These are phyloP conservation scores for Psittacula derbiana DNA, from an alignment of 2,797 vertebrate species.

Conservation along the genomic window DNA sequence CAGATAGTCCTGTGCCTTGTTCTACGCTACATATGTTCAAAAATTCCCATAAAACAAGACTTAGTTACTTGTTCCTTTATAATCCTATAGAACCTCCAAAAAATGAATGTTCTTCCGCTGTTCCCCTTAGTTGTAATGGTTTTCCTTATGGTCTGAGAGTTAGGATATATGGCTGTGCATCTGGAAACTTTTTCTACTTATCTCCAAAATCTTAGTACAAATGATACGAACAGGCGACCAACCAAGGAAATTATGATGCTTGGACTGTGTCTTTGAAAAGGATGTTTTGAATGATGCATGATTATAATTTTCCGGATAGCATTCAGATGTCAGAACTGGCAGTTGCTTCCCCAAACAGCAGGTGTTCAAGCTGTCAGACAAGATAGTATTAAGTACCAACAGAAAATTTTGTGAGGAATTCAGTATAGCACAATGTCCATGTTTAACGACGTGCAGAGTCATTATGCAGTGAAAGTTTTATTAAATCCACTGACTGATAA, in stretches of 20 bases:
- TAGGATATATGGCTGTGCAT: conserved; percentile 29
- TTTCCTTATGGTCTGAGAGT: background rate
- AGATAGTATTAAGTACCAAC: background rate
- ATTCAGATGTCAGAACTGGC: conserved; percentile 68
- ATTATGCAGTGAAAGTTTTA: conserved; percentile 3
- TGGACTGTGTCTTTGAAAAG: conserved; percentile 56
- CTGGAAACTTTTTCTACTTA: conserved; percentile 52
- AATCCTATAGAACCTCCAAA: background rate
- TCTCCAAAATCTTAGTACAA: conserved; percentile 49
- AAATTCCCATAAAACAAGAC: background rate
- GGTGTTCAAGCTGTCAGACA: conserved; percentile 58
- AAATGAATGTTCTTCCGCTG: background rate
- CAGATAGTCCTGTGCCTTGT: background rate
- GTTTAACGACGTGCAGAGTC: background rate
- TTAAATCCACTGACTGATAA: background rate
- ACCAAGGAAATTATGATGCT: conserved; percentile 67
- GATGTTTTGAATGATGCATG: conserved; percentile 55
- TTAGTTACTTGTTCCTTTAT: background rate
- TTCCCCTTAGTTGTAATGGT: background rate
- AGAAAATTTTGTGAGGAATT: background rate
- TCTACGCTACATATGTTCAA: background rate
- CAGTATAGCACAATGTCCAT: background rate
- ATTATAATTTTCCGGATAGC: conserved; percentile 37
- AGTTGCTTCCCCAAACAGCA: conserved; percentile 40
- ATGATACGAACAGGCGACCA: conserved; percentile 49